These are phyloP conservation scores for Nasonia longicornis DNA, from an alignment of 1,140 invertebrate genomes.

Conservation along the genomic window DNA sequence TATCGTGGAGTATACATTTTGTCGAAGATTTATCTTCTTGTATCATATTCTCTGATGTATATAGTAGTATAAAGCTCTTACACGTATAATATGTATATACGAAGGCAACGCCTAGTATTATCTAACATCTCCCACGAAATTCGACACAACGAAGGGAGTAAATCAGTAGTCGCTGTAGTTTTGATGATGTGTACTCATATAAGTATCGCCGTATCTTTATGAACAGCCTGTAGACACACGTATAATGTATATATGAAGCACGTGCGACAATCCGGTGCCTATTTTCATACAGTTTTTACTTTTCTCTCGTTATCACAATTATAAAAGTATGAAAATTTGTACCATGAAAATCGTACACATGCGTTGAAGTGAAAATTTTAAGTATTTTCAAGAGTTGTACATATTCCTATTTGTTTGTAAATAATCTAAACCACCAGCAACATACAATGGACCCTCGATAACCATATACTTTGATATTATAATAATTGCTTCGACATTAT, in stretches of 20 bases:
- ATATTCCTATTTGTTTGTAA: constrained; percentile 8
- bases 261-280: background rate
- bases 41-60: background rate
- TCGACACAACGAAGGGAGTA: background rate
- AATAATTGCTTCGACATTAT: too few relatives aligned
- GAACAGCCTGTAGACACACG: background rate
- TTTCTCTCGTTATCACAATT: too few relatives aligned
- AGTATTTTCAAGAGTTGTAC: background rate
- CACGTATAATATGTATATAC: background rate
- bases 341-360: background rate
- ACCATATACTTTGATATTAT: background rate
- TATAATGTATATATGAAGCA: background rate
- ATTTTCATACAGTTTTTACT: too few relatives aligned
- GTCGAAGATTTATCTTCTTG: background rate
- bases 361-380: background rate
- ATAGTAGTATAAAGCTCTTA: background rate
- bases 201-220: background rate
- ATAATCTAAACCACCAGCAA: constrained; percentile 10
- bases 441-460: background rate
- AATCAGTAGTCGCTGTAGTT: background rate
- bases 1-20: background rate
- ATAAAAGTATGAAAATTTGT: background rate
- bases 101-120: background rate
- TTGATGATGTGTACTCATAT: background rate
- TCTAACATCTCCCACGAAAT: background rate